These are phyloP conservation scores for Climacteris rufus DNA, from an alignment of 2,113 vertebrate species.

Conservation along the genomic window DNA sequence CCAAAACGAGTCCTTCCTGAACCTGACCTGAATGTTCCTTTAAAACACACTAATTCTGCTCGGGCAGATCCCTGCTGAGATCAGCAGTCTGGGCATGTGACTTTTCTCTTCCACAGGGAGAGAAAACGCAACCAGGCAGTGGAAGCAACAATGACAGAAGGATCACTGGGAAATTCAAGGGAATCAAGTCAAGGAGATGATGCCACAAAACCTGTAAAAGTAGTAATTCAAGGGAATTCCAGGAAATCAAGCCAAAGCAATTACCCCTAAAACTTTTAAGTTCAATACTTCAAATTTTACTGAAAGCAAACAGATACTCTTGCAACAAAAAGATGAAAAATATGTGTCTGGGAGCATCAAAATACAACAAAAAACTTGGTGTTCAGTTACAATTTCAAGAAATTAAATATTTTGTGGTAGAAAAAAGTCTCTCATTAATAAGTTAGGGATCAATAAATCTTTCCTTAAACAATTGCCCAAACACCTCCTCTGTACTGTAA, in stretches of 20 bases:
- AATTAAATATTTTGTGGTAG: not conserved
- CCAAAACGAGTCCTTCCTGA: rapidly evolving
- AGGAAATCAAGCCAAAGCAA: not conserved
- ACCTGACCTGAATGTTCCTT: not conserved
- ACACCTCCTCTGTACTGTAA: not conserved
- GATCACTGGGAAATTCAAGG: not conserved
- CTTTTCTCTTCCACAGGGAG: not conserved
- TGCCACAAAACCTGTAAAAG: not conserved
- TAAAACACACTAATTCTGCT: not conserved
- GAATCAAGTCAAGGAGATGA: not conserved
- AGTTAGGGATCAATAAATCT: not conserved
- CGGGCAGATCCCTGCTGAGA: not conserved
- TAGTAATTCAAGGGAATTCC: not conserved
- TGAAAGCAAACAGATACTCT: not conserved
- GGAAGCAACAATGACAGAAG: not conserved
- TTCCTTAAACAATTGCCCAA: not conserved
- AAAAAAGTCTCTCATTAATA: not conserved
- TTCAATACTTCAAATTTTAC: not conserved
- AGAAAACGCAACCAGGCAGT: not conserved
- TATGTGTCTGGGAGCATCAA: not conserved
- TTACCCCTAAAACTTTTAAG: not conserved
- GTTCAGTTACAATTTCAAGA: not conserved
- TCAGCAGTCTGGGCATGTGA: not conserved
- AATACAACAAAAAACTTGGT: rapidly evolving
- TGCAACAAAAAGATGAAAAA: not conserved